Base-by-base conservation (phyloP, 2,113 vertebrate genomes). In the Vidua chalybeata region DNA sequence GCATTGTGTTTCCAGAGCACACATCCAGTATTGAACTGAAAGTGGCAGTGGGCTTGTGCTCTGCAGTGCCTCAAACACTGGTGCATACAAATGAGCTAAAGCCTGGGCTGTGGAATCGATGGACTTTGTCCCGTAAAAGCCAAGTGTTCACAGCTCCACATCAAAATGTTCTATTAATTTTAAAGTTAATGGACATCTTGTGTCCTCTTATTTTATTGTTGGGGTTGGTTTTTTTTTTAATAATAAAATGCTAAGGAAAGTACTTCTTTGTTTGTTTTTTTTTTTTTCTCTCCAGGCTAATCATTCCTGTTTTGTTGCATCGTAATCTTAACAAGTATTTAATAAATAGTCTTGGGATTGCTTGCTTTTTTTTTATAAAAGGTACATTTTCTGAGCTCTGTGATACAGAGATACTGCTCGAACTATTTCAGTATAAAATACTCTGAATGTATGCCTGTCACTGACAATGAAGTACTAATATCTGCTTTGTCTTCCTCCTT, bases 121-220 rank as follows among this genome's bases (percentile, higher is more conserved):
- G 52, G 49, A 46, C 68, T 84, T 85, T 4, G 22, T 45, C 43
- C 33, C 63, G 39, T 37, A 45, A 61, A 76, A 81, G 52, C 33
- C 81, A 63, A 28, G 35, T 9, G 1, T 58, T 69, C 84, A 37
- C 69, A 86, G 52, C 69, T 51, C 18, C 31, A 56, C 64, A 87
- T 75, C 45, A 87, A 84, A 84, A 84, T 74, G 22, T 37, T 87
- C 58, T 79, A 54, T 89, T 89, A 61, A 72, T 91, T 82, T 73
- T 48, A 37, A 89, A 78, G 10, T 43, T 64, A 72, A 30, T 35
- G n/a, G 64, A 16, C 45, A 24, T 77, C 54, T 89, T 84, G 23
- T 41, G n/a, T 80, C 26, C 3, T 80, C 39, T 31, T 33, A 5
- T 55, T 45, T 46, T 26, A 2, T 56, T 71, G 49, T 37, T 62